These are phyloP conservation scores for Pantherophis vulpinus DNA, from an alignment of 2,797 vertebrate species.

Conservation along the genomic window DNA sequence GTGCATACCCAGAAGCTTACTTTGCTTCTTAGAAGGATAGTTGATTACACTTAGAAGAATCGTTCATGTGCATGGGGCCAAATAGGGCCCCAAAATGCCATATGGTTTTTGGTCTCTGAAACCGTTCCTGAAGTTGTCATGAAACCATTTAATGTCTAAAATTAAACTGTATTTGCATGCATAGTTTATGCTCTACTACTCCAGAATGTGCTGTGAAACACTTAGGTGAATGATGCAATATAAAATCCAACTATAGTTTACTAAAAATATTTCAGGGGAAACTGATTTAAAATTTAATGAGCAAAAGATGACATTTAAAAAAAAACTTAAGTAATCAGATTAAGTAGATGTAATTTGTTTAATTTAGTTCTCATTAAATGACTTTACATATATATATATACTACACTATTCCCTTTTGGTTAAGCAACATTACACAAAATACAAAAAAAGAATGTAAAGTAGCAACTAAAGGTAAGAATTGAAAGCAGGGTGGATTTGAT, in stretches of 20 bases:
- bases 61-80: neutral
- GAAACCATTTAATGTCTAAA: neutral
- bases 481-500: neutral
- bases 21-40: neutral
- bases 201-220: slow-evolving; percentile 22
- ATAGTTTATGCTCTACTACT: slow-evolving; percentile 32
- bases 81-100: neutral
- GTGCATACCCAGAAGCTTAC: neutral
- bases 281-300: neutral
- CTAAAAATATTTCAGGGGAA: slow-evolving; percentile 45
- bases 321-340: neutral
- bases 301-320: neutral
- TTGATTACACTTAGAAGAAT: neutral
- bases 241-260: slow-evolving; percentile 37
- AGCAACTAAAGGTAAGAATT: neutral
- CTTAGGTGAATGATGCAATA: slow-evolving; percentile 19
- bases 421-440: neutral
- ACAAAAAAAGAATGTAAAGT: neutral
- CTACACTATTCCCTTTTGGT: neutral
- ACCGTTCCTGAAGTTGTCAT: neutral
- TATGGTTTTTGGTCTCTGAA: neutral
- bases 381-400: neutral
- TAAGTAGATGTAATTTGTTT: neutral
- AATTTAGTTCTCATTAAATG: neutral
- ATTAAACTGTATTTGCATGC: slow-evolving; percentile 37